These are phyloP conservation scores for Rhynchotus rufescens DNA, from an alignment of 2,797 vertebrate species.

Conservation along the genomic window DNA sequence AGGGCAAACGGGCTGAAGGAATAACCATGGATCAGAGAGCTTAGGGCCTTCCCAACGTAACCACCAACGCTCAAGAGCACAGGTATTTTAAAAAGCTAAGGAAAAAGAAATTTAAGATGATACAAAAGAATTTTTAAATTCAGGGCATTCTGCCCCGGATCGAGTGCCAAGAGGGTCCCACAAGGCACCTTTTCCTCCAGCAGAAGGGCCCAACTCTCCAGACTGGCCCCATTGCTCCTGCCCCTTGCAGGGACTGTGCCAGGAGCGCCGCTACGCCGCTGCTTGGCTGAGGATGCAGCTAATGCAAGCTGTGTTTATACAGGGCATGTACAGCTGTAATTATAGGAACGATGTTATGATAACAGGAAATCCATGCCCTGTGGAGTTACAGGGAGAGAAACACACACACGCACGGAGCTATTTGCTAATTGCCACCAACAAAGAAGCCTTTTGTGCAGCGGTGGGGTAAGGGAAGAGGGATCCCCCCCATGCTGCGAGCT, in stretches of 20 bases:
- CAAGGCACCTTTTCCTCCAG: neutral
- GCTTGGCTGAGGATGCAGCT: conserved; percentile 40
- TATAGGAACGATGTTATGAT: conserved; percentile 74
- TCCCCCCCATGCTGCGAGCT: rapidly evolving
- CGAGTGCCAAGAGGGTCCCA: neutral
- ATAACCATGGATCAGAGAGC: too few species aligned
- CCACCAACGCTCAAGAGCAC: neutral
- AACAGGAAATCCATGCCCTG: conserved; percentile 77
- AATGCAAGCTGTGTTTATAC: conserved; percentile 56
- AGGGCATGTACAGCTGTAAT: conserved; percentile 71
- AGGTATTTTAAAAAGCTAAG: neutral
- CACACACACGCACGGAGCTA: conserved; percentile 18
- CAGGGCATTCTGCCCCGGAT: neutral
- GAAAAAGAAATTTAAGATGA: neutral
- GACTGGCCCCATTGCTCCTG: neutral
- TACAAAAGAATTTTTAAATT: neutral
- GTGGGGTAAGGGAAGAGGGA: neutral
- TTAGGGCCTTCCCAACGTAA: too few species aligned
- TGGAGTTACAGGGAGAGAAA: conserved; percentile 66
- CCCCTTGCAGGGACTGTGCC: neutral
- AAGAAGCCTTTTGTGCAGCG: conserved; percentile 38
- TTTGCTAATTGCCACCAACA: conserved; percentile 65
- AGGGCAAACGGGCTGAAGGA: too few species aligned
- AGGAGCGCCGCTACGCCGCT: neutral
- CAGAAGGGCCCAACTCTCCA: neutral